phyloP scores from a whole-genome alignment of 2,888 invertebrate species.

The Pilophorus perplexus region DNA sequence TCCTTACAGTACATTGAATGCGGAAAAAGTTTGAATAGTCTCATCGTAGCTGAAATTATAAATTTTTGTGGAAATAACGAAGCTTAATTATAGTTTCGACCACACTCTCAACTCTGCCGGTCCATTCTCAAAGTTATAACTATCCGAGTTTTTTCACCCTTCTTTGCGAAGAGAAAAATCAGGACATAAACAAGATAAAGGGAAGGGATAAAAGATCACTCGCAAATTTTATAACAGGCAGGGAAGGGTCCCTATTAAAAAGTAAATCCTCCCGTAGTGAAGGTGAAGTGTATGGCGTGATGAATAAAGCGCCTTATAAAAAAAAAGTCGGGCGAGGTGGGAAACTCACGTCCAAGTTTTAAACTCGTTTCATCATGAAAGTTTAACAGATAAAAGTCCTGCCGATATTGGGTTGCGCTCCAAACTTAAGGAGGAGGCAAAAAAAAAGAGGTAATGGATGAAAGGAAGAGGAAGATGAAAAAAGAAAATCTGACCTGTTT shows the following conservation, averaged over 20 bases:
- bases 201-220: neutral
- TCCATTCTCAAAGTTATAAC: too few relatives aligned
- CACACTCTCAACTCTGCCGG: too few relatives aligned
- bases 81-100: too few relatives aligned
- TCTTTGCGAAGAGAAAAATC: neutral
- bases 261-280: neutral
- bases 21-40: too few relatives aligned
- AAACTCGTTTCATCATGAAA: slow-evolving; percentile 25
- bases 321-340: neutral
- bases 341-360: slow-evolving; percentile 17
- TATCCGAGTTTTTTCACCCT: too few relatives aligned
- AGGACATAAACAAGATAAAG: neutral
- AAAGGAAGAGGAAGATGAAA: neutral
- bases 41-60: too few relatives aligned
- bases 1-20: too few relatives aligned
- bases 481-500: neutral
- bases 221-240: neutral
- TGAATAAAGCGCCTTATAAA: slow-evolving; percentile 25
- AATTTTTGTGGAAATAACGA: too few relatives aligned
- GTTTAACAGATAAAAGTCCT: slow-evolving; percentile 28
- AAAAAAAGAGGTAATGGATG: neutral
- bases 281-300: slow-evolving; percentile 7
- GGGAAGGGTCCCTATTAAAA: slow-evolving; percentile 4
- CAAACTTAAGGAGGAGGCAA: neutral
- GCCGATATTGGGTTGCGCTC: slow-evolving; percentile 5